Evolutionary conservation across 2,888 invertebrate genomes (phyloP).

Genomic region (Agriotes lineatus): DNA sequence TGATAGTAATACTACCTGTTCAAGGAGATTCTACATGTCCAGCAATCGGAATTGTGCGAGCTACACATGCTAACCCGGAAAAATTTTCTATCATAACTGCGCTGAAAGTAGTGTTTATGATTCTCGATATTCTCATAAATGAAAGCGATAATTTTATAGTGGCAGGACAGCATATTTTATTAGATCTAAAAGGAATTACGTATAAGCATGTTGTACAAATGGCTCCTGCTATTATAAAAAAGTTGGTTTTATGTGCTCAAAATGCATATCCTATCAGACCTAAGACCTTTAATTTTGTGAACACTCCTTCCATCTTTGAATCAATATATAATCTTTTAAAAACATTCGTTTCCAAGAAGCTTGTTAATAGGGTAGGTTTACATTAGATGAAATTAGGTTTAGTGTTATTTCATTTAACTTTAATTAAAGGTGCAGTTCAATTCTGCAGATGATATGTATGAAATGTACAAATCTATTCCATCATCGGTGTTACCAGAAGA

Average conservation of each 20-base stretch:
- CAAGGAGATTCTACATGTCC: not conserved
- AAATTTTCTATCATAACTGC: constrained; percentile 49
- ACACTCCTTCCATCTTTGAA: constrained; percentile 71
- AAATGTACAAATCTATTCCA: constrained; percentile 71
- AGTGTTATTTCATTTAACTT: not conserved
- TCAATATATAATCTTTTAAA: not conserved
- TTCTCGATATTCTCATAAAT: constrained; percentile 70
- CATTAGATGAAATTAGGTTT: not conserved
- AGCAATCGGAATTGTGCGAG: not conserved
- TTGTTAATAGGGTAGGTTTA: constrained; percentile 1
- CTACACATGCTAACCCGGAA: not conserved
- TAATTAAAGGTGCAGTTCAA: not conserved
- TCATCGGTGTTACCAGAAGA: constrained; percentile 72
- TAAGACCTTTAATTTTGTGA: constrained; percentile 71
- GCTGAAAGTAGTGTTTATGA: constrained; percentile 68
- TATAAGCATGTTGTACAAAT: constrained; percentile 66
- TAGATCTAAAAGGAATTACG: constrained; percentile 70
- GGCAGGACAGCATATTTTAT: constrained; percentile 68
- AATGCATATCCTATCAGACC: constrained; percentile 72
- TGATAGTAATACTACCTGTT: not conserved
- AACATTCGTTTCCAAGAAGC: not conserved
- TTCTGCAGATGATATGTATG: constrained; percentile 57
- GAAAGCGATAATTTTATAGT: constrained; percentile 72
- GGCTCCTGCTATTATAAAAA: constrained; percentile 71
- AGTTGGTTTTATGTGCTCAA: constrained; percentile 65